phyloP scores from a whole-genome alignment of 2,888 invertebrate species.

The Incurvaria masculella region DNA sequence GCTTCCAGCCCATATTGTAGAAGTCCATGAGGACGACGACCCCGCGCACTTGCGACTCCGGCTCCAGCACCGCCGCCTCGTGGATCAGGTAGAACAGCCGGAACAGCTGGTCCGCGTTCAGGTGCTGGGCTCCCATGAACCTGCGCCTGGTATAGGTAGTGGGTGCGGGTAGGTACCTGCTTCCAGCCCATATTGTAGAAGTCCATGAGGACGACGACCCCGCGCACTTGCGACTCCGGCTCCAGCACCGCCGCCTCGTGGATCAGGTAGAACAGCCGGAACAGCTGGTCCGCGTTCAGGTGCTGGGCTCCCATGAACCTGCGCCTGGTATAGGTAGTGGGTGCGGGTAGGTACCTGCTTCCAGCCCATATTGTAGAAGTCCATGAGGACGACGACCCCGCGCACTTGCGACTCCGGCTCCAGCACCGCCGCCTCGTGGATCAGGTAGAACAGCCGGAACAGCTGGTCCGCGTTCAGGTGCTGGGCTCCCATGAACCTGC shows the following conservation, averaged over 20 bases:
- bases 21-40: constrained; percentile 83
- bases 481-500: constrained; percentile 71
- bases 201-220: constrained; percentile 80
- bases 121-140: constrained; percentile 71
- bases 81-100: constrained; percentile 78
- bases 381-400: constrained; percentile 80
- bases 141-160: too few relatives aligned
- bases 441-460: constrained; percentile 75
- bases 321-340: too few relatives aligned
- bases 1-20: constrained; percentile 71
- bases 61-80: constrained; percentile 71
- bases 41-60: constrained; percentile 77
- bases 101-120: constrained; percentile 73
- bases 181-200: constrained; percentile 74
- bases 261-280: constrained; percentile 75
- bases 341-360: constrained; percentile 52
- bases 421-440: constrained; percentile 73
- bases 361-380: constrained; percentile 75
- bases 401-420: constrained; percentile 78
- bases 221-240: constrained; percentile 76
- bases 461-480: constrained; percentile 70
- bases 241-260: constrained; percentile 76
- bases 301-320: constrained; percentile 73
- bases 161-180: constrained; percentile 45
- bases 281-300: constrained; percentile 71